Evolutionary conservation across 2,888 invertebrate genomes (phyloP), one percentile per base, ranked within the genome.

Genomic region (Synergus umbraculus): DNA sequence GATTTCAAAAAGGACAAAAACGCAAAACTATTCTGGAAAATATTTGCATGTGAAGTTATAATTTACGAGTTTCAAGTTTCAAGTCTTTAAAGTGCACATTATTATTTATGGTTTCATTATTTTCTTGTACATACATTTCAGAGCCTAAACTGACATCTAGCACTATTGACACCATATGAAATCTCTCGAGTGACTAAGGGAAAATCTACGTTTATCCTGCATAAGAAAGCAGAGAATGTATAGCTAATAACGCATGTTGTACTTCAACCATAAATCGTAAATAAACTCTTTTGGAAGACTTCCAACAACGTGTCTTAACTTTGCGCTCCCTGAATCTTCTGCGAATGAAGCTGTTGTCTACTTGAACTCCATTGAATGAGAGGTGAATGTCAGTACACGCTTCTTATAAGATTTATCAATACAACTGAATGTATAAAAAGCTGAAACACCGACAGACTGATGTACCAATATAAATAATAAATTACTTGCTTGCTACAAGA

Each of bases 241-340:
- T 65, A 49, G 69, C 49, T 69, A 67, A 67, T 60, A 77, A 79
- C 76, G 77, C 49, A 73, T 41, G 78, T 49, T 18, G 46, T n/a
- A 49, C 77, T 77, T 81, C 79, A 79, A 78, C 82, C 83, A 79
- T 86, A 86, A 87, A 87, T 86, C 67, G 84, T 83, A 81, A 37
- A 83, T 83, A 84, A 79, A 77, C 81, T 83, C 80, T 86, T 86
- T 86, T 87, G 88, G 87, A 87, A 80, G 79, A 80, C 78, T 83
- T 88, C 86, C 88, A 88, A 84, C 78, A 79, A 83, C 78, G 79
- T 83, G 84, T 80, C 65, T 83, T 78, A 83, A 83, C 84, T 85
- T 83, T 54, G 15, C n/a, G 29, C 49, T 69, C 49, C 8, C 69
- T 15, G 29, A 29, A 37, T 37, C 69, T 69, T 69, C 29, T 69